Percentiles rank a stretch among this genome's conserved stretches.
phyloP scores from a whole-genome alignment of 2,797 vertebrate species.

The Hafferia zeledoni region DNA sequence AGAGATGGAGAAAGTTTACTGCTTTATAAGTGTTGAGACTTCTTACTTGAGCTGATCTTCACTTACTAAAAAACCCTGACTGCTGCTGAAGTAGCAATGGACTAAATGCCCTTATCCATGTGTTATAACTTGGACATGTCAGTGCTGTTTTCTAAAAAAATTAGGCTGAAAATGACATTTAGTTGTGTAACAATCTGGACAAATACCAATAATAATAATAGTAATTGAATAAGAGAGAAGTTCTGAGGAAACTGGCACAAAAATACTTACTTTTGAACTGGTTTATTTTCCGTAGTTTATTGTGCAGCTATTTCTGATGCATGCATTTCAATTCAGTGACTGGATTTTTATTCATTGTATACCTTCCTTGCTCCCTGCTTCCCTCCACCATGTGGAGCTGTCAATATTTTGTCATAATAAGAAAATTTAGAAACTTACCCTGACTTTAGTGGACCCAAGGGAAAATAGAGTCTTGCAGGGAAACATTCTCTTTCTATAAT shows the following conservation, averaged over 20 bases:
- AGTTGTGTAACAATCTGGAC: neutral
- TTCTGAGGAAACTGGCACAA: neutral
- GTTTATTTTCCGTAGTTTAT: neutral
- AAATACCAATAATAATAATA: neutral
- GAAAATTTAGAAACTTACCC: neutral
- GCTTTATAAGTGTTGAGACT: neutral
- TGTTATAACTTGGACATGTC: neutral
- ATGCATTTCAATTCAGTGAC: neutral
- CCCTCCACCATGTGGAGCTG: too few relatives aligned
- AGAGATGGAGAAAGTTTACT: neutral
- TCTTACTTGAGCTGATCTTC: neutral
- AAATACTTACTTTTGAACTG: neutral
- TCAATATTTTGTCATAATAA: neutral
- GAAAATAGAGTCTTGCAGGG: neutral
- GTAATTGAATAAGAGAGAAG: neutral
- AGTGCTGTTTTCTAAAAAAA: neutral
- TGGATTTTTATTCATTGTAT: neutral
- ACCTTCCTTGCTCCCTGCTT: neutral
- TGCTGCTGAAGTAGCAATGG: neutral
- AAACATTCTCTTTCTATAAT: neutral
- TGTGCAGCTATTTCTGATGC: neutral
- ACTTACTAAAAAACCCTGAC: neutral
- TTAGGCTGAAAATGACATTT: neutral
- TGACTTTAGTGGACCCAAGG: neutral
- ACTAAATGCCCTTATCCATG: neutral